phyloP scores from a whole-genome alignment of 1,140 invertebrate genomes.

The Eurosta solidaginis region DNA sequence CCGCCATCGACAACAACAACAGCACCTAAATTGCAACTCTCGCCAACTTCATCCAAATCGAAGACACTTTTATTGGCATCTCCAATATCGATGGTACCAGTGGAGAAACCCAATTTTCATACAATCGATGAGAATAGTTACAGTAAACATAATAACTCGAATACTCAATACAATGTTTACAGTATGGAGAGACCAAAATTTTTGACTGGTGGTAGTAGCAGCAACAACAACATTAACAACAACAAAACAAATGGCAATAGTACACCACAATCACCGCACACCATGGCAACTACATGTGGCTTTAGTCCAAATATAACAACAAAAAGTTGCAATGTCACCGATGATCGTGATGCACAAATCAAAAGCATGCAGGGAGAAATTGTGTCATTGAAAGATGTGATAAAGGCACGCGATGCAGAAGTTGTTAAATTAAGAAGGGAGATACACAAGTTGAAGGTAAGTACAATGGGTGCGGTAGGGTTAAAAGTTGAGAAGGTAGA shows the following conservation, averaged over 20 bases:
- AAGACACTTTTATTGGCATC: not conserved
- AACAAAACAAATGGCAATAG: not conserved
- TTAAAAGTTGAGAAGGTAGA: not conserved
- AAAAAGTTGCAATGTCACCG: constrained; percentile 31
- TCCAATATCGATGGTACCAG: not conserved
- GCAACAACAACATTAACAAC: not conserved
- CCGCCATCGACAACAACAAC: not conserved
- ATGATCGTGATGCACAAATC: constrained; percentile 35
- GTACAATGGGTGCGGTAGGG: not conserved
- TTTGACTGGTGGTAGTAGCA: not conserved
- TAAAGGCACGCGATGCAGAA: constrained; percentile 35
- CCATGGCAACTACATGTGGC: constrained; percentile 34
- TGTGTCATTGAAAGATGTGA: constrained; percentile 34
- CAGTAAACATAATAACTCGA: not conserved
- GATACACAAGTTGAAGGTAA: constrained; percentile 39
- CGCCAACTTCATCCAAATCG: constrained; percentile 1
- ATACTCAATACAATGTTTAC: constrained; percentile 28
- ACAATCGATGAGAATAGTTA: not conserved
- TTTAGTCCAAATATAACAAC: constrained; percentile 33
- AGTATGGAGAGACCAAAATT: not conserved
- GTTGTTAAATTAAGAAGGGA: constrained; percentile 34
- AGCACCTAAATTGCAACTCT: not conserved
- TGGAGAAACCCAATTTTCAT: not conserved
- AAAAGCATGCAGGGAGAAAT: constrained; percentile 35
- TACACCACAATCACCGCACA: constrained; percentile 30